A percentile compares a stretch with the other conserved stretches of the same genome.
These are phyloP conservation scores for Sorex maritimensis DNA, from an alignment of 2,797 vertebrate species.

Conservation along the genomic window DNA sequence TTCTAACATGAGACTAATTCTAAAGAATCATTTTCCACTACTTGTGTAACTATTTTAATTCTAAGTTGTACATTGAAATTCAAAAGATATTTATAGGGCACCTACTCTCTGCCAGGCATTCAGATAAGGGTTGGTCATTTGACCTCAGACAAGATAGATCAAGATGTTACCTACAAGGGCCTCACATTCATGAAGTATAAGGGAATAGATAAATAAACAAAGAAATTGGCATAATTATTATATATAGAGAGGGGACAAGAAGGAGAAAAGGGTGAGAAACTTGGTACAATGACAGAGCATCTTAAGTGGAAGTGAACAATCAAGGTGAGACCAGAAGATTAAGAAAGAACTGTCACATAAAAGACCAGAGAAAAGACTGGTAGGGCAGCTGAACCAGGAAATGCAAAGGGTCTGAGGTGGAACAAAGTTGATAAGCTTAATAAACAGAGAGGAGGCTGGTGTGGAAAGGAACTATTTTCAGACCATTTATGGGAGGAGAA, in stretches of 20 bases:
- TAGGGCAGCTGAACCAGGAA: neutral
- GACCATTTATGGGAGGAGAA: neutral
- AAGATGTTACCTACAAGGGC: neutral
- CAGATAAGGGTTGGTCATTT: neutral
- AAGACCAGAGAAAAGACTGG: neutral
- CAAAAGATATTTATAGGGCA: neutral
- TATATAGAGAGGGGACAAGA: neutral
- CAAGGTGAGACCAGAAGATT: neutral
- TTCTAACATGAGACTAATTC: neutral
- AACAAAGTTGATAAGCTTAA: neutral
- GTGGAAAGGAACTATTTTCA: neutral
- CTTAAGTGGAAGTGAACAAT: fast-evolving
- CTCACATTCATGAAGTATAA: neutral
- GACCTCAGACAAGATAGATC: neutral
- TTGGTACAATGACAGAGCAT: neutral
- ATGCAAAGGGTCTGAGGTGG: neutral
- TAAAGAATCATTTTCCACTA: neutral
- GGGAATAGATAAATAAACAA: neutral
- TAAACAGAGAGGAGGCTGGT: neutral
- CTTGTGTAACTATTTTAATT: neutral
- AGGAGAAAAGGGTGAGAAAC: neutral
- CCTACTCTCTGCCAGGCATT: too few species aligned
- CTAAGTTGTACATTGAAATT: neutral
- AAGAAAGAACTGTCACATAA: neutral
- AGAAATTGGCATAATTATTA: neutral